These are phyloP conservation scores for Plagodis dolabraria DNA, from an alignment of 2,888 invertebrate species.

Conservation along the genomic window DNA sequence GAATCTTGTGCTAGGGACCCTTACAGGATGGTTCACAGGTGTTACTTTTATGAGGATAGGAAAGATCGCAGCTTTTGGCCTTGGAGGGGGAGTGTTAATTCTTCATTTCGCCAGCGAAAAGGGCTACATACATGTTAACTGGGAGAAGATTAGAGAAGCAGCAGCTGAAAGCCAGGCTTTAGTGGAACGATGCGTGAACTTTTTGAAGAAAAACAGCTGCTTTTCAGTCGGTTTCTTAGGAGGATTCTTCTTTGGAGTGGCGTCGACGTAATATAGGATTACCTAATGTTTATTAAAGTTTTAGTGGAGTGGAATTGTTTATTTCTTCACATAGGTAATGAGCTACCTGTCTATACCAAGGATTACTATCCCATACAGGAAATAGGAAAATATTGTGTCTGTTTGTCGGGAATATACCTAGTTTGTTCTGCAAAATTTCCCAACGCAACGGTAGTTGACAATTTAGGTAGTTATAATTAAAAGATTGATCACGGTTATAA, in stretches of 20 bases:
- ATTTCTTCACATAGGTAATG: not conserved
- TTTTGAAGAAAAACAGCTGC: slow-evolving; percentile 87
- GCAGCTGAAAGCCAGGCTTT: slow-evolving; percentile 89
- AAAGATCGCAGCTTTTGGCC: slow-evolving; percentile 93
- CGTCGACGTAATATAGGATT: slow-evolving; percentile 76
- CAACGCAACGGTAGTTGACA: too few relatives aligned
- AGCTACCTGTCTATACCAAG: too few relatives aligned
- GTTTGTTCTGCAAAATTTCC: too few relatives aligned
- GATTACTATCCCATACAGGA: too few relatives aligned
- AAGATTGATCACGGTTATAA: too few relatives aligned
- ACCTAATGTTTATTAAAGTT: slow-evolving; percentile 26
- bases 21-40: slow-evolving; percentile 87
- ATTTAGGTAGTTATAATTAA: too few relatives aligned
- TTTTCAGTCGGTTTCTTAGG: slow-evolving; percentile 92
- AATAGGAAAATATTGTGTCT: too few relatives aligned
- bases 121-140: slow-evolving; percentile 94
- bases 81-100: slow-evolving; percentile 94
- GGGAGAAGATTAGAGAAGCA: slow-evolving; percentile 92
- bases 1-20: slow-evolving; percentile 63
- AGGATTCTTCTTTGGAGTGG: slow-evolving; percentile 93
- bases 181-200: slow-evolving; percentile 87
- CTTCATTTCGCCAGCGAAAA: slow-evolving; percentile 94
- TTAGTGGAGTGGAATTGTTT: slow-evolving; percentile 6
- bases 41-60: slow-evolving; percentile 92
- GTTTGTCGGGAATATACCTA: too few relatives aligned